Evolutionary conservation across 2,113 vertebrate species (phyloP).

Genomic region (Chelonoidis abingdonii): DNA sequence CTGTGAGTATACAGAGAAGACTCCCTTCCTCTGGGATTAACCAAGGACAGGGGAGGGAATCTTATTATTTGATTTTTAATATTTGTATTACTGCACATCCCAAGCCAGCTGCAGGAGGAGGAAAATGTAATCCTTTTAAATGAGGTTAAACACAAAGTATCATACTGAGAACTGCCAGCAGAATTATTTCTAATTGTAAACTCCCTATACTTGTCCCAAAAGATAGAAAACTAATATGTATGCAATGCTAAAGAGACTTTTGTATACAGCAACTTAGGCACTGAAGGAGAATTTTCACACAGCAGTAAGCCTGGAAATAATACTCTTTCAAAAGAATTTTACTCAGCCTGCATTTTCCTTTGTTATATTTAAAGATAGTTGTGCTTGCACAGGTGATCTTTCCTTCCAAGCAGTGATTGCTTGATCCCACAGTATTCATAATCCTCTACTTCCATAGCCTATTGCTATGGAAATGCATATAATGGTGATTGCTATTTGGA

Average conservation of each 20-base stretch:
- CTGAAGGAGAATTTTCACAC: slow-evolving; percentile 1
- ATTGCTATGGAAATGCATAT: neutral
- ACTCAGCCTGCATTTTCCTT: slow-evolving; percentile 3
- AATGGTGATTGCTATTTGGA: rapidly evolving
- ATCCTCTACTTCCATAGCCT: neutral
- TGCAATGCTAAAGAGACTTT: slow-evolving; percentile 43
- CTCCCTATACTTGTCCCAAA: neutral
- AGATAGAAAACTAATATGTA: slow-evolving; percentile 50
- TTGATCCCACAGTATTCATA: neutral
- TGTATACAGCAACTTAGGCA: slow-evolving; percentile 10
- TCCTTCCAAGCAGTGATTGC: neutral
- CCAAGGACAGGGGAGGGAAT: neutral
- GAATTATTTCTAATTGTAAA: slow-evolving; percentile 9
- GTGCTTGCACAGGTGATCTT: neutral
- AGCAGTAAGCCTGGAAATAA: neutral
- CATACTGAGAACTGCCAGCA: neutral
- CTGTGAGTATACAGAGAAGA: rapidly evolving
- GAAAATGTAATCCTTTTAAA: slow-evolving; percentile 45
- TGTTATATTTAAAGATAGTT: neutral
- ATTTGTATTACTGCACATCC: neutral
- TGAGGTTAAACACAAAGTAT: slow-evolving; percentile 55
- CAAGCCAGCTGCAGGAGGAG: neutral
- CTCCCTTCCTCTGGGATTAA: rapidly evolving
- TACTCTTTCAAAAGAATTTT: neutral
- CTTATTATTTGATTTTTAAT: neutral